Conservation (phyloP, 2,113 vertebrate genomes). For the Istiophorus platypterus region DNA sequence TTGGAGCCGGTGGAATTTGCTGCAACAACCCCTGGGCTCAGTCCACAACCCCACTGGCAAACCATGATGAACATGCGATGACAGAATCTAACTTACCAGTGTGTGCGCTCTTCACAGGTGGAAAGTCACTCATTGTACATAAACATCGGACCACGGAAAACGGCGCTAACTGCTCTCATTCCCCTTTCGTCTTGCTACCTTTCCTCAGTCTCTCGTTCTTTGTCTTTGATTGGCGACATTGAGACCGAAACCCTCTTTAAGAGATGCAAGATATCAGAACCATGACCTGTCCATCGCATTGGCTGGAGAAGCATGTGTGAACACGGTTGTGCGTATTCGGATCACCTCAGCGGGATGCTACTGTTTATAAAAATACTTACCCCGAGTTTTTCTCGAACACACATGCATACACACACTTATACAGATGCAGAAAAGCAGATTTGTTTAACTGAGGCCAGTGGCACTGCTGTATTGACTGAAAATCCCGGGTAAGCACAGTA, state of each 20-base stretch:
- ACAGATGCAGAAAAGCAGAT: slow-evolving; percentile 33
- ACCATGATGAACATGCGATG: slow-evolving; percentile 20
- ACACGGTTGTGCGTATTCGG: slow-evolving; percentile 38
- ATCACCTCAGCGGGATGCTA: slow-evolving; percentile 49
- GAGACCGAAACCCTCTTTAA: slow-evolving; percentile 36
- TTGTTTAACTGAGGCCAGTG: slow-evolving; percentile 34
- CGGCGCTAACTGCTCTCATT: slow-evolving; percentile 55
- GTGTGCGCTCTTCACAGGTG: slow-evolving; percentile 33
- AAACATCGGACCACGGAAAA: slow-evolving; percentile 54
- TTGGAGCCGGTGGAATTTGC: slow-evolving; percentile 53
- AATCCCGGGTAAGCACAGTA: slow-evolving; percentile 58
- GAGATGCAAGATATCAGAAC: slow-evolving; percentile 65
- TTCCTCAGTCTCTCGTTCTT: slow-evolving; percentile 62
- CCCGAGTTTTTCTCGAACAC: slow-evolving; percentile 53
- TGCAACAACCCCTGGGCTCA: slow-evolving; percentile 44
- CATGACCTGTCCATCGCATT: slow-evolving; percentile 44
- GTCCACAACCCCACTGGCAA: slow-evolving; percentile 27
- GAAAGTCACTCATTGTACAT: slow-evolving; percentile 71
- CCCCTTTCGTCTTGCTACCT: slow-evolving; percentile 60
- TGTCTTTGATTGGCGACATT: slow-evolving; percentile 57
- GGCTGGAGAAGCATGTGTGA: slow-evolving; percentile 61
- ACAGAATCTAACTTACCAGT: slow-evolving; percentile 43
- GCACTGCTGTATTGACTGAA: slow-evolving; percentile 53
- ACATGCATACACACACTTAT: slow-evolving; percentile 44
- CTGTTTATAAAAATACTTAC: slow-evolving; percentile 47